A percentile compares a stretch with the other conserved stretches of the same genome.
These are phyloP conservation scores for Cylas formicarius DNA, from an alignment of 1,140 invertebrate genomes.

Conservation along the genomic window DNA sequence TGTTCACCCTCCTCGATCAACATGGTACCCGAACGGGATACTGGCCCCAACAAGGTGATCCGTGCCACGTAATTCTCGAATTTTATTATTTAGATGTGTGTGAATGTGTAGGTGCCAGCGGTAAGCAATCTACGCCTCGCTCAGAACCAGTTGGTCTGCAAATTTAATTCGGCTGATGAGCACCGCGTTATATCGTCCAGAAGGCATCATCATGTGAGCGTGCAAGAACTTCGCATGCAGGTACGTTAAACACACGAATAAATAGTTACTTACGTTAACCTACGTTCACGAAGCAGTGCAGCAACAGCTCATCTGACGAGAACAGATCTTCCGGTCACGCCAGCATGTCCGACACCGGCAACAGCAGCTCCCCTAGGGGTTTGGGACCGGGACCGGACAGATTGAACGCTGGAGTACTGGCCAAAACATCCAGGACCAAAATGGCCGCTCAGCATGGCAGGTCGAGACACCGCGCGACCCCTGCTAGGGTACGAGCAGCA, in stretches of 20 bases:
- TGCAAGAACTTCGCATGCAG: slow-evolving; percentile 54
- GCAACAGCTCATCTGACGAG: slow-evolving; percentile 81
- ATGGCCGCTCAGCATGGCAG: slow-evolving; percentile 49
- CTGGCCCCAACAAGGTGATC: slow-evolving; percentile 44
- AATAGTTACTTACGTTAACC: slow-evolving; percentile 7
- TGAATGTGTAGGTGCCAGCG: slow-evolving; percentile 37
- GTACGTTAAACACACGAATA: slow-evolving; percentile 35
- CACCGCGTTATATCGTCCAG: slow-evolving; percentile 41
- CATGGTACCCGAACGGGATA: slow-evolving; percentile 53
- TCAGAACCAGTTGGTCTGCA: slow-evolving; percentile 29
- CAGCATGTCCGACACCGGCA: slow-evolving; percentile 80
- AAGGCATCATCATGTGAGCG: slow-evolving; percentile 54
- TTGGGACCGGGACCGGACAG: slow-evolving; percentile 61
- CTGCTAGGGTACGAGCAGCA: slow-evolving; percentile 55
- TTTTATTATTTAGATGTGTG: too few relatives aligned
- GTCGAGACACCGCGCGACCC: slow-evolving; percentile 56
- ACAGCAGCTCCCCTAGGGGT: slow-evolving; percentile 57
- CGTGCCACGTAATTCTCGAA: too few relatives aligned
- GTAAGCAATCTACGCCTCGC: slow-evolving; percentile 30
- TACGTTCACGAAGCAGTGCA: slow-evolving; percentile 50
- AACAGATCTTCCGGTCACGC: slow-evolving; percentile 83
- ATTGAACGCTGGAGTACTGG: slow-evolving; percentile 56
- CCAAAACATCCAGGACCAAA: slow-evolving; percentile 52
- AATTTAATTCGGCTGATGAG: slow-evolving; percentile 45
- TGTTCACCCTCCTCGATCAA: slow-evolving; percentile 42